Conservation (phyloP, 1,140 invertebrate genomes). For the Colletes latitarsis region DNA sequence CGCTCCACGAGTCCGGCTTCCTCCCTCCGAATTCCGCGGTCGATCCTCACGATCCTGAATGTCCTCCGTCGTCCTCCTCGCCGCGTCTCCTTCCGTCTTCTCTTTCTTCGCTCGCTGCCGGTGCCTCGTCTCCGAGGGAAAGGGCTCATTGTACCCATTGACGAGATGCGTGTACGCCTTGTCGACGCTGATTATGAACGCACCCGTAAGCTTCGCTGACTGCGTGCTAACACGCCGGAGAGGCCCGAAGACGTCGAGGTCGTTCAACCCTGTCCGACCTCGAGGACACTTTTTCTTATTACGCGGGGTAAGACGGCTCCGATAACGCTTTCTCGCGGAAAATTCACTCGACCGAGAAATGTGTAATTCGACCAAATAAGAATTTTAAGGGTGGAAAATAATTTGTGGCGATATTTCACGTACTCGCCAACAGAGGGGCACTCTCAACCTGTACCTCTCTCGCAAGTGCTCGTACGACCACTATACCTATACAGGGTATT, state of each 20-base stretch:
- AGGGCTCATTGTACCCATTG: slow-evolving; percentile 60
- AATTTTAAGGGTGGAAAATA: no score
- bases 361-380: no score
- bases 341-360: no score
- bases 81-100: neutral
- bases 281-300: slow-evolving; percentile 29
- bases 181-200: slow-evolving; percentile 72
- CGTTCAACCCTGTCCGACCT: slow-evolving; percentile 67
- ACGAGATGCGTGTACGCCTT: slow-evolving; percentile 66
- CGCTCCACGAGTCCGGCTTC: slow-evolving; percentile 59
- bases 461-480: no score
- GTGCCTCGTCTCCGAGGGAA: slow-evolving; percentile 21
- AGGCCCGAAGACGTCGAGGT: slow-evolving; percentile 44
- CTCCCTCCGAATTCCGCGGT: slow-evolving; percentile 46
- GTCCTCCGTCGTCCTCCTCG: slow-evolving; percentile 26
- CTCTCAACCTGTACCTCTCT: no score
- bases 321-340: no score
- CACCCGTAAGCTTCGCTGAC: slow-evolving; percentile 62
- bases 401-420: no score
- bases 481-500: no score
- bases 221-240: slow-evolving; percentile 59
- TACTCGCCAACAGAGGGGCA: no score
- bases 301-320: no score
- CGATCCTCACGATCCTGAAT: slow-evolving; percentile 59
- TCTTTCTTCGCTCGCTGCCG: slow-evolving; percentile 8